Evolutionary conservation across 2,888 invertebrate genomes (phyloP).

Genomic region (Drosophila suboccidentalis): DNA sequence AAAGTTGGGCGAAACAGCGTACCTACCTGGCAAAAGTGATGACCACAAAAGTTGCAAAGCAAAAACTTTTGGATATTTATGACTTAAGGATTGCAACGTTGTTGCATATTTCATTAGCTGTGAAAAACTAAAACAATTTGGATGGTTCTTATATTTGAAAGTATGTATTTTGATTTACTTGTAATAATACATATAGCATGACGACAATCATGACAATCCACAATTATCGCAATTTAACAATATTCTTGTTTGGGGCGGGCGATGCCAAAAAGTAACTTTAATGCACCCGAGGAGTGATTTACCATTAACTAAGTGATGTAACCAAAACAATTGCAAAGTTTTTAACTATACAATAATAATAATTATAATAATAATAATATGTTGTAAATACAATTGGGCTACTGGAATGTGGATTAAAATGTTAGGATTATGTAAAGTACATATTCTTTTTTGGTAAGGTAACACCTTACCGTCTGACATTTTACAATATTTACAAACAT

Average conservation of each 20-base stretch:
- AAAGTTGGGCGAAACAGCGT: slow-evolving; percentile 4
- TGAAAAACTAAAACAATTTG: slow-evolving; percentile 9
- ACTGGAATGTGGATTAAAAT: slow-evolving; percentile 40
- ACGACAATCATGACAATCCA: slow-evolving; percentile 48
- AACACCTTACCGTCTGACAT: slow-evolving; percentile 46
- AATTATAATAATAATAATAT: slow-evolving; percentile 25
- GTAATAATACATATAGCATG: slow-evolving; percentile 53
- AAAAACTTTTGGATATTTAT: slow-evolving; percentile 16
- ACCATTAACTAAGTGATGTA: slow-evolving; percentile 51
- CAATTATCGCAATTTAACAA: slow-evolving; percentile 63
- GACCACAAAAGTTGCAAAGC: slow-evolving; percentile 9
- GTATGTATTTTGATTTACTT: slow-evolving; percentile 71
- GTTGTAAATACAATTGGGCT: slow-evolving; percentile 53
- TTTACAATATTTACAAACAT: slow-evolving; percentile 74
- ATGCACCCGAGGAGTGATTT: slow-evolving; percentile 35
- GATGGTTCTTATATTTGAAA: slow-evolving; percentile 65
- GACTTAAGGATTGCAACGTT: not conserved
- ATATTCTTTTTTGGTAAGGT: slow-evolving; percentile 26
- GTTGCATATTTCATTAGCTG: slow-evolving; percentile 11
- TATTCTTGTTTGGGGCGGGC: slow-evolving; percentile 35
- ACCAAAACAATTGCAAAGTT: slow-evolving; percentile 59
- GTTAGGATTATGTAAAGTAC: slow-evolving; percentile 22
- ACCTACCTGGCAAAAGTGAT: not conserved
- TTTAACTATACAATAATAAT: slow-evolving; percentile 59
- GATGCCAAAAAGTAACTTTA: slow-evolving; percentile 26